Base-by-base conservation (phyloP, 2,888 invertebrate genomes). In the Luperina nickerlii region DNA sequence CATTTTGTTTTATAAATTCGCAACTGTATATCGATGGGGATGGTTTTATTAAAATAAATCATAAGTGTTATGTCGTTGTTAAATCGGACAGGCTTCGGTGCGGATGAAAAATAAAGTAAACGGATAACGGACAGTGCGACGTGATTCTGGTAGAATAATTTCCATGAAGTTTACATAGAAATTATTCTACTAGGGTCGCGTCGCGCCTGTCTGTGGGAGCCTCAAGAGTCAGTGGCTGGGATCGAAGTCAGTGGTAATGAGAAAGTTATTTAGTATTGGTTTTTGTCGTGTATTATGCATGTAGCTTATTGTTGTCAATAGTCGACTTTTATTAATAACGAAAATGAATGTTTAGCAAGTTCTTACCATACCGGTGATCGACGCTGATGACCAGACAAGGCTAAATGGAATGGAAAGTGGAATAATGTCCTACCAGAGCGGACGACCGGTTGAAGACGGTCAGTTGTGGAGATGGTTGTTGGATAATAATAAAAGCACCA, bases 1-100 rank as follows among this genome's bases (percentile, higher is more conserved):
- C 94, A 94, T 92, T 94, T 94, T 94, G 94, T 94, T 93, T 93
- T 92, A 93, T 92, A 92, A 91, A 92, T 90, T 90, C 85, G 90
- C 91, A 88, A 88, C 85, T 88, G 89, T 89, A 90, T 86, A 90
- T 90, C 89, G 90, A 85, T 67, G 75, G 68, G 42, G 80, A 78
- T 74, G 77, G 76, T 87, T 88, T 82, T 90, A 90, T 87, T 89
- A 85, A 88, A 85, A 88, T 90, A 88, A 88, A 90, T 89, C 84
- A 87, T 82, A 78, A 70, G 54, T 79, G 75, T 78, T 83, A 73
- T 77, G 66, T 85, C 65, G 63, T 75, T 74, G 74, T 86, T 79
- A 83, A 74, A 68, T 68, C 45, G 65, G 73, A 78, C 71, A 71
- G 48, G 51, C 42, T 45, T 79, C 38, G 57, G 67, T 48, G 45